Evolutionary conservation across 2,113 vertebrate genomes (phyloP), one percentile per base, ranked within the genome.

Genomic region (Chrysemys picta): DNA sequence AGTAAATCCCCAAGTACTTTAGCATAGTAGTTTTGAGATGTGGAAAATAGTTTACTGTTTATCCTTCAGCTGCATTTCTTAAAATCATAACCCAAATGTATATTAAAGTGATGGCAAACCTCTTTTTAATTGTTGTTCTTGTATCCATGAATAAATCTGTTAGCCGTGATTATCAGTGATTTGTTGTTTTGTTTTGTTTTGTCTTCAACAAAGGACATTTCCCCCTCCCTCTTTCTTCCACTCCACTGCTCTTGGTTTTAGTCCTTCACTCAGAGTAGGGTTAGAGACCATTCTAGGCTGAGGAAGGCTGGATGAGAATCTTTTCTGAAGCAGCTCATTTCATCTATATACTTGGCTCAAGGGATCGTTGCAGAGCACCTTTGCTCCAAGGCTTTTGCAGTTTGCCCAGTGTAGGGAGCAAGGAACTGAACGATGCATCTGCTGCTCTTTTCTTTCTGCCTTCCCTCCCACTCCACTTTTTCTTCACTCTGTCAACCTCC

Each of bases 1-100:
- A 93, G 82, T 94, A 93, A 97, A 96, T 98, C 89, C 87, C 93
- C 92, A 97, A 95, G 95, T 98, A 96, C 95, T 96, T 96, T 91
- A 91, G 45, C 95, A 56, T 88, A 95, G 82, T 89, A 97, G 75
- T 96, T 87, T 89, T 95, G 94, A 78, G 57, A 96, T 96, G 92
- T 97, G 93, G 96, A 98, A 97, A 97, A 91, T 82, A 93, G 97
- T 96, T 97, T 93, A 80, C 65, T 82, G 4, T 84, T 50, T 96
- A 88, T n/a, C 72, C 22, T 47, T 78, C 24, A 65, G 50, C 49
- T 72, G 95, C 38, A 95, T 94, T 78, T 79, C 92, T 72, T 80
- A 59, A 52, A 19, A 92, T 93, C 76, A 8, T 57, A 86, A 52
- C 4, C 69, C 29, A 88, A 96, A 62, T 47, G 91, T 89, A 84